Base-by-base conservation (phyloP, 1,140 invertebrate species). In the Eueides isabella region DNA sequence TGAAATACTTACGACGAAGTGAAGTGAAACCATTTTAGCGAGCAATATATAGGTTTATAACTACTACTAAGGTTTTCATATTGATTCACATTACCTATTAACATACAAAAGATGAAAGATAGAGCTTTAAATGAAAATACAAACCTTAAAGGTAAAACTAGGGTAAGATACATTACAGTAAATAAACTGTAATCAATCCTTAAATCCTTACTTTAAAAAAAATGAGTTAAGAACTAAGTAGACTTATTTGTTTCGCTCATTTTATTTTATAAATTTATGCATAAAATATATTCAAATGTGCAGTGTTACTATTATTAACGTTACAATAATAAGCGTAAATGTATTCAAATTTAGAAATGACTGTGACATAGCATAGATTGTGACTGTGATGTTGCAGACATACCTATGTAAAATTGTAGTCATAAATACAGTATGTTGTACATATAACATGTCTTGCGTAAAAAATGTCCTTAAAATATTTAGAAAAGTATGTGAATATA, bases 361-460 rank as follows among this genome's bases (percentile, higher is more conserved):
- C 48, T 55, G 23, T 26, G 48, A 26, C 48, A 23, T 23, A 55
- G 35, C 41, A 55, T 44, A n/a, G 19, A 44, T 44, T n/a, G 7
- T 44, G 7, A 48, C 2, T 19, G 5, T 0, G 23, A 5, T 11
- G 35, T 3, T 31, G 7, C 31, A 31, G 6, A 9, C 48, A 55
- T 55, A 26, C 19, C n/a, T 44, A 44, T 19, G 48, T 23, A 23
- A 55, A 55, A 55, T 26, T 55, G 23, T 55, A 55, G 48, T 55
- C 23, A 55, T 55, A 55, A 19, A 26, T 48, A 23, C 16, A 14
- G 23, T 7, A 38, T 38, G 35, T 38, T 9, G 7, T n/a, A n/a
- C n/a, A n/a, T n/a, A n/a, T n/a, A n/a, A 48, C 41, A 48, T 23
- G n/a, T 48, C n/a, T 48, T 48, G n/a, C 41, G 19, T 48, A 48